These are phyloP conservation scores for Anneissia japonica DNA, from an alignment of 35 echinoderm and acorn worm species.

Conservation along the genomic window DNA sequence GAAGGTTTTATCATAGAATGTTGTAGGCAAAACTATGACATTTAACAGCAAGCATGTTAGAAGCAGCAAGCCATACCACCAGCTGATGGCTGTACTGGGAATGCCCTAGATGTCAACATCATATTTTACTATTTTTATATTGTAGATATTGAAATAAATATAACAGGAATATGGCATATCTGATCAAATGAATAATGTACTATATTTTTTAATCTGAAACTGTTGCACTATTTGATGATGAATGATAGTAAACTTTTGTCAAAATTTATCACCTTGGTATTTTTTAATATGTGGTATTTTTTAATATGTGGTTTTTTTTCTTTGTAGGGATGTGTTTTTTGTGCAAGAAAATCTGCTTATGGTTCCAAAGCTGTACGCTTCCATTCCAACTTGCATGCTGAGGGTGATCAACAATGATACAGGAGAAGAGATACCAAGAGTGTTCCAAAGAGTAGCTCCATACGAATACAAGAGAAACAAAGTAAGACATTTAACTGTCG, in stretches of 20 bases:
- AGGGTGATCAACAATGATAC: constrained; percentile 95
- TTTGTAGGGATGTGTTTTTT: constrained; percentile 70
- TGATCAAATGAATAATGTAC: too few species aligned
- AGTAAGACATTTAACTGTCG: constrained; percentile 52
- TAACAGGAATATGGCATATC: too few species aligned
- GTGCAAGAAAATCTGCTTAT: constrained; percentile 85
- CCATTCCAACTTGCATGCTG: constrained; percentile 95
- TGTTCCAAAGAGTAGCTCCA: constrained; percentile 91
- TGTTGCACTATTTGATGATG: too few species aligned
- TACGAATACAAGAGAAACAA: constrained; percentile 92
- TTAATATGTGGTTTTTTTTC: neutral
- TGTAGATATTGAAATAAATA: too few species aligned
- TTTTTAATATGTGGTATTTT: neutral
- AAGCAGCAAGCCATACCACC: too few species aligned
- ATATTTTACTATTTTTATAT: too few species aligned
- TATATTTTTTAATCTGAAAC: too few species aligned
- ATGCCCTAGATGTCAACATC: too few species aligned
- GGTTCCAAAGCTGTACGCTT: constrained; percentile 84
- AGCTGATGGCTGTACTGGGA: too few species aligned
- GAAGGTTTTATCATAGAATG: too few species aligned
- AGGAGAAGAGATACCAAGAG: constrained; percentile 89
- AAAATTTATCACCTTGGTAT: neutral
- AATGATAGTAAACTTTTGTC: neutral
- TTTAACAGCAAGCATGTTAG: too few species aligned
- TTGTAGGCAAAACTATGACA: too few species aligned